phyloP scores from a whole-genome alignment of 2,797 vertebrate genomes.

The Myoxocephalus aenaeus region DNA sequence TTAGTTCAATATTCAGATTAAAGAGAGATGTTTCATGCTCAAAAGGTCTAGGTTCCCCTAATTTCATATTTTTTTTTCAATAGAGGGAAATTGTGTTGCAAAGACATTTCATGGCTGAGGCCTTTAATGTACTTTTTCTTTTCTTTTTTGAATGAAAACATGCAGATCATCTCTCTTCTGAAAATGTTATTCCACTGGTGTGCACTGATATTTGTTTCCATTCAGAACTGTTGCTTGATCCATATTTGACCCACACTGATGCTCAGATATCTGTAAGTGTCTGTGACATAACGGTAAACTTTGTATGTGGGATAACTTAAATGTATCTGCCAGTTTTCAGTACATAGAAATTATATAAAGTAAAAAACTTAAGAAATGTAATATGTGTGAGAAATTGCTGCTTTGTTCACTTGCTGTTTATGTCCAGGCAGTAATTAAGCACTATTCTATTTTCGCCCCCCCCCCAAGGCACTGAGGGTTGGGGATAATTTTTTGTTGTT shows the following conservation, averaged over 20 bases:
- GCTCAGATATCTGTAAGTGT: constrained; percentile 29
- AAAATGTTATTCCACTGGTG: constrained; percentile 39
- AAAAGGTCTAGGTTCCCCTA: constrained; percentile 60
- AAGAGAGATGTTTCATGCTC: constrained; percentile 82
- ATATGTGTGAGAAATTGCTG: constrained; percentile 51
- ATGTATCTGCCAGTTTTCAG: constrained; percentile 22
- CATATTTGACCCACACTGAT: constrained; percentile 45
- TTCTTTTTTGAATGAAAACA: constrained; percentile 25
- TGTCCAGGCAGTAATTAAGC: constrained; percentile 36
- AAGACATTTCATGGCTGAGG: constrained; percentile 47
- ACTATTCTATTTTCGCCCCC: constrained; percentile 7
- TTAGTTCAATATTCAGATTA: constrained; percentile 38
- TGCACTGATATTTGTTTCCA: constrained; percentile 37
- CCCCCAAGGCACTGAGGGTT: constrained; percentile 60
- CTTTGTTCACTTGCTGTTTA: constrained; percentile 31
- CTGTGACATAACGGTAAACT: constrained; percentile 67
- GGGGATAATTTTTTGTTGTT: constrained; percentile 28
- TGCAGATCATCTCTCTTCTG: constrained; percentile 32
- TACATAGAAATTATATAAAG: constrained; percentile 26
- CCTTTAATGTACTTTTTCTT: constrained; percentile 23
- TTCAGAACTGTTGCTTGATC: constrained; percentile 16
- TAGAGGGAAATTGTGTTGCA: constrained; percentile 32
- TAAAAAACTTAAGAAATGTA: constrained; percentile 39
- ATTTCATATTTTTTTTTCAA: constrained; percentile 45
- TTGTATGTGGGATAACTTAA: constrained; percentile 17